Evolutionary conservation across 2,888 invertebrate genomes (phyloP).

Genomic region (Drepana falcataria): DNA sequence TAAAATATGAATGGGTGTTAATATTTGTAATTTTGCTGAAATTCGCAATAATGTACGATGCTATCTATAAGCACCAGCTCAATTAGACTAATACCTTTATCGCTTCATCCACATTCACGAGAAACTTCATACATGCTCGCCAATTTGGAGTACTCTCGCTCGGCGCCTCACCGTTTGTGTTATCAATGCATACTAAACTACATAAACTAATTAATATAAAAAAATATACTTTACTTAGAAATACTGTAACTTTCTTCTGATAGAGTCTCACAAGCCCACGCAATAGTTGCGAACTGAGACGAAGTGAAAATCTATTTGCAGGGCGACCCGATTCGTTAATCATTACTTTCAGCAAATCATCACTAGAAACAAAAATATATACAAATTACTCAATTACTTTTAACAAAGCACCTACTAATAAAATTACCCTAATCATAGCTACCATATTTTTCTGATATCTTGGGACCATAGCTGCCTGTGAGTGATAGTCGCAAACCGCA

Average conservation of each 20-base stretch:
- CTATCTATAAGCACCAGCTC: too few species aligned
- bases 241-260: slow-evolving; percentile 50
- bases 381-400: not conserved
- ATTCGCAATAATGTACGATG: too few species aligned
- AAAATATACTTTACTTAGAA: slow-evolving; percentile 39
- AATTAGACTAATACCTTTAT: too few species aligned
- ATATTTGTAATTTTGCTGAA: too few species aligned
- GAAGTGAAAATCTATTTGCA: slow-evolving; percentile 56
- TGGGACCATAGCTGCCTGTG: slow-evolving; percentile 60
- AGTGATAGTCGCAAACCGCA: slow-evolving; percentile 56
- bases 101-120: too few species aligned
- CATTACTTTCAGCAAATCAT: slow-evolving; percentile 55
- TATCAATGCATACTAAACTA: too few species aligned
- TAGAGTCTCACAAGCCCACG: slow-evolving; percentile 60
- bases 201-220: too few species aligned
- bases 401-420: too few species aligned
- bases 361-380: slow-evolving; percentile 33
- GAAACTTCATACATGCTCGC: too few species aligned
- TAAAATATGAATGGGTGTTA: too few species aligned
- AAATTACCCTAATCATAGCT: slow-evolving; percentile 8
- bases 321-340: slow-evolving; percentile 60
- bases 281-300: slow-evolving; percentile 62
- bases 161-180: too few species aligned
- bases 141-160: too few species aligned
- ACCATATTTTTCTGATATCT: slow-evolving; percentile 63